Evolutionary conservation across 2,888 invertebrate species (phyloP).

Genomic region (Tetheella fluctuosa): DNA sequence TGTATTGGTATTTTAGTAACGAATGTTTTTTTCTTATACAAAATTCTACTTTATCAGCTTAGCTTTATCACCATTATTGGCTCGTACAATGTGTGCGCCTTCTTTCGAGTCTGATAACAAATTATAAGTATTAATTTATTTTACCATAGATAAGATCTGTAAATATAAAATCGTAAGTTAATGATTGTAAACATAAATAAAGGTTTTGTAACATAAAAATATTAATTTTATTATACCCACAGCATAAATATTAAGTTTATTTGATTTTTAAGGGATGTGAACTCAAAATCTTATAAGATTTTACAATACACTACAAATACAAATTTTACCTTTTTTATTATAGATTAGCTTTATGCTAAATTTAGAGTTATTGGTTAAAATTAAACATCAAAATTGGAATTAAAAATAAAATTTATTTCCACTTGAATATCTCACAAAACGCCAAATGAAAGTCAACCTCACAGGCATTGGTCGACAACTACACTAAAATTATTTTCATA

Average conservation of each 20-base stretch:
- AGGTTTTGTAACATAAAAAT: not conserved
- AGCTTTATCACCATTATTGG: too few species aligned
- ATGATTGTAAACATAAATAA: slow-evolving; percentile 5
- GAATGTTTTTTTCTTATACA: too few species aligned
- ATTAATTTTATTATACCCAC: not conserved
- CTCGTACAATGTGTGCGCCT: not conserved
- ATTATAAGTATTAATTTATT: slow-evolving; percentile 11
- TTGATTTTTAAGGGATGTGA: too few species aligned
- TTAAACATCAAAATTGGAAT: slow-evolving; percentile 64
- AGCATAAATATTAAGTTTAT: too few species aligned
- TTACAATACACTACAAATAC: too few species aligned
- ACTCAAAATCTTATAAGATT: too few species aligned
- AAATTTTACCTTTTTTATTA: too few species aligned
- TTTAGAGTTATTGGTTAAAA: slow-evolving; percentile 22
- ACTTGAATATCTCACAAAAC: slow-evolving; percentile 79
- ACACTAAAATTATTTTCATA: slow-evolving; percentile 62
- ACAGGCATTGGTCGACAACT: slow-evolving; percentile 57
- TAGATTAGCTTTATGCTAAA: too few species aligned
- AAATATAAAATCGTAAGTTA: slow-evolving; percentile 4
- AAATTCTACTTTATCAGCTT: too few species aligned
- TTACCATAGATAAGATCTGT: not conserved
- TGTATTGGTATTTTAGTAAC: too few species aligned
- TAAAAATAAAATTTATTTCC: slow-evolving; percentile 84
- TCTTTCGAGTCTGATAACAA: slow-evolving; percentile 10
- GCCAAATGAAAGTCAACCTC: slow-evolving; percentile 60